Evolutionary conservation across 1,140 invertebrate genomes (phyloP).

Genomic region (Drosophila sp.): DNA sequence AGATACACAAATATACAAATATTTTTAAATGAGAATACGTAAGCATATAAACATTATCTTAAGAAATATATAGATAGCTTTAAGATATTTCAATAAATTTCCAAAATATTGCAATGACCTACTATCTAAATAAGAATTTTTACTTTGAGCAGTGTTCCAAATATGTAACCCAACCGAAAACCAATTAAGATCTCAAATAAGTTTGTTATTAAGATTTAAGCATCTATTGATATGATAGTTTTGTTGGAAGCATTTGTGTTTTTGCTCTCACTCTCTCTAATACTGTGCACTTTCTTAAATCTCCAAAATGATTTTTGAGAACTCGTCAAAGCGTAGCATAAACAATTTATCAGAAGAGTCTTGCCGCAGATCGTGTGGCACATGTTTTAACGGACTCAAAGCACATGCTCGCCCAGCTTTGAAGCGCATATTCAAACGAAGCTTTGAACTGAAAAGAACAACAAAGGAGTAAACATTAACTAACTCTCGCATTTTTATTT

Average conservation of each 20-base stretch:
- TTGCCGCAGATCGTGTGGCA: constrained; percentile 31
- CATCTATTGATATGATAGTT: too few species aligned
- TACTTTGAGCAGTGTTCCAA: too few species aligned
- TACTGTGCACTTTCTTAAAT: not conserved
- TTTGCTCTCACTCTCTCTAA: not conserved
- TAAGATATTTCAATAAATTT: too few species aligned
- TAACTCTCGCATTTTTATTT: constrained; percentile 9
- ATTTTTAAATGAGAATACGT: too few species aligned
- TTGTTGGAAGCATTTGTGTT: too few species aligned
- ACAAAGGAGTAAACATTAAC: not conserved
- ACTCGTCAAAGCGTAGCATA: constrained; percentile 63
- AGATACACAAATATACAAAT: too few species aligned
- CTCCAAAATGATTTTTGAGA: constrained; percentile 41
- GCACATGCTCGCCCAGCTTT: constrained; percentile 24
- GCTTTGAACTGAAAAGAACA: constrained; percentile 14
- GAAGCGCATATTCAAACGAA: constrained; percentile 39
- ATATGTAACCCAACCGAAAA: too few species aligned
- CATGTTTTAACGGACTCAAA: constrained; percentile 26
- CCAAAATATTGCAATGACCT: too few species aligned
- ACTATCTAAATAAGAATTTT: too few species aligned
- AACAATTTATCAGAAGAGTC: constrained; percentile 58
- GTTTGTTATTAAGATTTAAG: too few species aligned
- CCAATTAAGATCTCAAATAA: too few species aligned
- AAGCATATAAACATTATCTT: not conserved
- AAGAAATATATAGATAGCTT: not conserved